These are phyloP conservation scores for Dreissena rostriformis DNA, from an alignment of 1,140 invertebrate genomes.

Conservation along the genomic window DNA sequence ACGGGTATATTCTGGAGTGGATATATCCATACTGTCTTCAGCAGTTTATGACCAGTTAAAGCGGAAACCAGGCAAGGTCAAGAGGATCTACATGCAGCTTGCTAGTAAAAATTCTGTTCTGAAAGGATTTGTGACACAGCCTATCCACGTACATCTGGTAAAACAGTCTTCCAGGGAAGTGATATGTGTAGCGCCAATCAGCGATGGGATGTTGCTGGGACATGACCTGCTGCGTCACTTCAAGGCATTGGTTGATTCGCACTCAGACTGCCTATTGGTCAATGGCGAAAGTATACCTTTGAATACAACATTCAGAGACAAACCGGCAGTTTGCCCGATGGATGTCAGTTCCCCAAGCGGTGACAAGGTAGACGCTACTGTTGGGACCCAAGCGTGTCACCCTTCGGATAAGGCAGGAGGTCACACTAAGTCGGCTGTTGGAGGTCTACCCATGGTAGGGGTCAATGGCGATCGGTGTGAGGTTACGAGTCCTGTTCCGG, in stretches of 20 bases:
- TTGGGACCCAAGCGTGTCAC: too few relatives aligned
- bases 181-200: slow-evolving; percentile 20
- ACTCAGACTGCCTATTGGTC: background rate
- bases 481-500: too few relatives aligned
- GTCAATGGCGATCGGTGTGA: too few relatives aligned
- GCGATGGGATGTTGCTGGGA: slow-evolving; percentile 26
- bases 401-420: too few relatives aligned
- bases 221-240: slow-evolving; percentile 28
- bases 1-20: slow-evolving; percentile 21
- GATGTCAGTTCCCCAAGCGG: too few relatives aligned
- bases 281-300: slow-evolving; percentile 14
- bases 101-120: background rate
- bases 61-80: slow-evolving; percentile 14
- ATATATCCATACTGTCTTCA: slow-evolving; percentile 6
- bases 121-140: slow-evolving; percentile 17
- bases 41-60: background rate
- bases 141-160: background rate
- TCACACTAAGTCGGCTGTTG: too few relatives aligned
- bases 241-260: background rate
- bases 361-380: too few relatives aligned
- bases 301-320: slow-evolving; percentile 6
- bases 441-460: too few relatives aligned
- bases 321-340: background rate
- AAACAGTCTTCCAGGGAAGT: background rate
- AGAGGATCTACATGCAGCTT: background rate